Conservation (phyloP, 2,797 vertebrate genomes). For the Myoxocephalus aenaeus region DNA sequence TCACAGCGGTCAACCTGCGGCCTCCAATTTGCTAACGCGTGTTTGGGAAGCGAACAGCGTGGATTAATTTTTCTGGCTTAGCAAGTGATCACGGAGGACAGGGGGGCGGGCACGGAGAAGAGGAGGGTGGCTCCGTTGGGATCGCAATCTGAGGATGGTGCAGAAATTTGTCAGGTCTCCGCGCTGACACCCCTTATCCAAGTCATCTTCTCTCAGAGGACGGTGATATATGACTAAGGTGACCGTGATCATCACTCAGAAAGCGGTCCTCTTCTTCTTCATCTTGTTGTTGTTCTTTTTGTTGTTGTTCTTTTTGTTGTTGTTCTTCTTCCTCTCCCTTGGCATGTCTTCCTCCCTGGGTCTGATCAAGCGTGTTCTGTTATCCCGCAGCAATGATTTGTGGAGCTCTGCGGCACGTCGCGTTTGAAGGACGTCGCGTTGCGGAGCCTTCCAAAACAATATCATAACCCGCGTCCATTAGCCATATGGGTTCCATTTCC, state of each 20-base stretch:
- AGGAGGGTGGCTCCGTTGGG: conserved; percentile 17
- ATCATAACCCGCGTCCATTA: conserved; percentile 73
- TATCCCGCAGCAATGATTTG: conserved; percentile 70
- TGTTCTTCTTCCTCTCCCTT: conserved; percentile 15
- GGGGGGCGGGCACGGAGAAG: not conserved
- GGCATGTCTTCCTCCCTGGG: conserved; percentile 52
- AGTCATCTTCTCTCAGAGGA: conserved; percentile 67
- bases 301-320: too few relatives aligned
- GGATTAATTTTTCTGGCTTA: conserved; percentile 65
- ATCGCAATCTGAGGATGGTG: conserved; percentile 59
- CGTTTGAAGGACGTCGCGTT: conserved; percentile 65
- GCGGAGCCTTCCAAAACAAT: conserved; percentile 70
- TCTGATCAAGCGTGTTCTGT: conserved; percentile 69
- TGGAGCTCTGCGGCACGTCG: conserved; percentile 56
- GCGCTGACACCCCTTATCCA: conserved; percentile 67
- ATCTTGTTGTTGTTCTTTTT: too few relatives aligned
- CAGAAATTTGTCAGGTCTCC: conserved; percentile 72
- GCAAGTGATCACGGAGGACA: conserved; percentile 45
- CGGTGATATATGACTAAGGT: conserved; percentile 79
- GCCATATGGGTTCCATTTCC: conserved; percentile 69
- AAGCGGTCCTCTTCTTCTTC: conserved; percentile 31
- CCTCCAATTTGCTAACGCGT: conserved; percentile 45
- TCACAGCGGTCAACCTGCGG: conserved; percentile 47
- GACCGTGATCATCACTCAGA: conserved; percentile 77
- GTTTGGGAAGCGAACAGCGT: conserved; percentile 41